Base-by-base conservation (phyloP, 2,888 invertebrate genomes). In the Amblyjoppa fuscipennis region DNA sequence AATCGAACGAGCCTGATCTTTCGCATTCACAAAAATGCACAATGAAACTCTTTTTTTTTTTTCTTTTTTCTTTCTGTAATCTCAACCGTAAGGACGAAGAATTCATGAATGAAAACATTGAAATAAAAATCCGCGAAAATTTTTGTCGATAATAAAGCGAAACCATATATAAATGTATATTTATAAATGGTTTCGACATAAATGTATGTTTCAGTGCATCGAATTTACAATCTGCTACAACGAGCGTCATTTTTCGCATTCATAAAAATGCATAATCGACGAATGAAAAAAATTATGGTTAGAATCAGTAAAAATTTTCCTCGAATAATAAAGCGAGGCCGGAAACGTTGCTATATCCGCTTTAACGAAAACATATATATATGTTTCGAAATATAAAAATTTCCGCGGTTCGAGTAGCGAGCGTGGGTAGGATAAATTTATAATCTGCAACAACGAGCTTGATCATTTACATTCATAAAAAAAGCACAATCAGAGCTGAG, bases 1-100 rank as follows among this genome's bases (percentile, higher is more conserved):
- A 56, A 56, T 70, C 76, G 59, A 59, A 5, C 53, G 25, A 25
- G 76, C 31, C 16, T 61, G 64, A 25, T 76, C 31, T 51, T 70
- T 51, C 45, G 45, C 51, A 70, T 31, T 34, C 41, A 70, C 16
- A 31, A 53, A 51, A 70, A 16, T 20, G 9, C 20, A 20, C 16
- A 53, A 41, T 11, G 41, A 41, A 41, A 41, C 3, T 9, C 1
- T 41, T 25, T 56, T 25, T 53, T 53, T 53, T 53, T 13, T 20
- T 16, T 20, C 53, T n/a, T 20, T 56, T 56, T 56, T 56, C 56
- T 7, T 25, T 25, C 20, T 41, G 41, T 41, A 41, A 41, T 41
- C 41, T 2, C 41, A 11, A 6, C 25, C 25, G 7, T 56, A 25
- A 56, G 9, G 7, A 25, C 25, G 25, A 41, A 41, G 3, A 41